Evolutionary conservation across 2,888 invertebrate species (phyloP), one percentile per base, ranked within the genome.

Genomic region (Ochropleura plecta): DNA sequence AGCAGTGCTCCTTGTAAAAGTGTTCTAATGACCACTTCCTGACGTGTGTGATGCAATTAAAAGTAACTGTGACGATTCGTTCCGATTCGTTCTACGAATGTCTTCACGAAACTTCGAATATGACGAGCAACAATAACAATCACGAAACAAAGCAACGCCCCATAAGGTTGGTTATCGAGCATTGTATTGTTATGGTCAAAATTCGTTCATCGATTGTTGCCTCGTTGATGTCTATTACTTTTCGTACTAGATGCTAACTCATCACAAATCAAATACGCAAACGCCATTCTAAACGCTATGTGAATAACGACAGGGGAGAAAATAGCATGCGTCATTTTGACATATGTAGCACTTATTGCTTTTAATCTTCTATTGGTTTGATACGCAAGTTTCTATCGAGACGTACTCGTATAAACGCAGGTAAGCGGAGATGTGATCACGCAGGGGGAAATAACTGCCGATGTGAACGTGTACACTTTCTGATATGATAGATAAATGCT

Each of bases 391-490:
- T 90, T 90, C 88, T 90, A 90, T 91, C 87, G 88, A 87, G 87
- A 88, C 88, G 88, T 90, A 85, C 62, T 12, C 7, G 42, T 89
- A 57, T n/a, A 53, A 30, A 84, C 76, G 85, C 83, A 78, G 86
- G 86, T 86, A 85, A 90, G 89, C 86, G 77, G 77, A 84, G 88
- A 88, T 81, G 85, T 86, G 87, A 87, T 91, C 93, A 93, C 92
- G 92, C 93, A 82, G 92, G 88, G 90, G 86, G 88, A 90, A 89
- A 88, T 85, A 85, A 76, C 79, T 78, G 73, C 55, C 80, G 80
- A 74, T 82, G 63, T 73, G 73, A 71, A 81, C 70, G 75, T 79
- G 81, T 70, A 75, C 75, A 86, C 87, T 90, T 90, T 88, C 89
- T 89, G 89, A 83, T 86, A 81, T 75, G 73, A 81, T 67, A 70